phyloP scores from a whole-genome alignment of 1,140 invertebrate genomes.

The Scaptomyza pallida region DNA sequence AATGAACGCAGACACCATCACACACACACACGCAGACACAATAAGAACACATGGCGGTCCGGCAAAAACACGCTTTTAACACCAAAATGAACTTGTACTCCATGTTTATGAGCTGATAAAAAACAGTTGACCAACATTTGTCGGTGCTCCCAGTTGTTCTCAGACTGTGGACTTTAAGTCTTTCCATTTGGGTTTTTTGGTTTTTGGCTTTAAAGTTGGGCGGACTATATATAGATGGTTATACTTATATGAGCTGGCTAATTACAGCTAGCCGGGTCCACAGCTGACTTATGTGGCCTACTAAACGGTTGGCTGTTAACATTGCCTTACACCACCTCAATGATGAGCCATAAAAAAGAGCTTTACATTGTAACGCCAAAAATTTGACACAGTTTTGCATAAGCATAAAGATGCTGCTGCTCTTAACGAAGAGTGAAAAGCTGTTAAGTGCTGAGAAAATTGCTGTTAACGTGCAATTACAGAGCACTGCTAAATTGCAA shows the following conservation, averaged over 20 bases:
- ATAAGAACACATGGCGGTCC: slow-evolving; percentile 36
- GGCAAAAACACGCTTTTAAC: slow-evolving; percentile 74
- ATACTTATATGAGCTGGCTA: slow-evolving; percentile 22
- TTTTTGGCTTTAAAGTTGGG: slow-evolving; percentile 18
- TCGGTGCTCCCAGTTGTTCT: slow-evolving; percentile 24
- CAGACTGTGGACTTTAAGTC: slow-evolving; percentile 46
- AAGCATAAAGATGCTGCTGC: slow-evolving; percentile 7
- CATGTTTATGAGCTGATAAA: slow-evolving; percentile 82
- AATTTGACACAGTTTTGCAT: slow-evolving; percentile 48
- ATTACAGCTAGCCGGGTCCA: slow-evolving; percentile 23
- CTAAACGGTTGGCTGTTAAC: slow-evolving; percentile 51
- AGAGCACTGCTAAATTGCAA: slow-evolving; percentile 15
- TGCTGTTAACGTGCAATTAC: slow-evolving; percentile 11
- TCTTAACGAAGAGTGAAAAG: slow-evolving; percentile 53
- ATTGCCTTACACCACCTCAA: slow-evolving; percentile 48
- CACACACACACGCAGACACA: slow-evolving; percentile 17
- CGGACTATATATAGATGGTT: no score
- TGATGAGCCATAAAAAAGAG: slow-evolving; percentile 56
- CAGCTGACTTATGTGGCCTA: slow-evolving; percentile 51
- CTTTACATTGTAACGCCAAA: slow-evolving; percentile 38
- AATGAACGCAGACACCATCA: slow-evolving; percentile 36
- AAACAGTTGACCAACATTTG: slow-evolving; percentile 80
- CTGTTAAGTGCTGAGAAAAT: slow-evolving; percentile 26
- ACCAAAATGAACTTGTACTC: slow-evolving; percentile 77
- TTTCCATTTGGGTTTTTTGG: not conserved